A percentile compares a stretch with the other conserved stretches of the same genome.
These are phyloP conservation scores for Diorhabda elongata DNA, from an alignment of 1,140 invertebrate species.

Conservation along the genomic window DNA sequence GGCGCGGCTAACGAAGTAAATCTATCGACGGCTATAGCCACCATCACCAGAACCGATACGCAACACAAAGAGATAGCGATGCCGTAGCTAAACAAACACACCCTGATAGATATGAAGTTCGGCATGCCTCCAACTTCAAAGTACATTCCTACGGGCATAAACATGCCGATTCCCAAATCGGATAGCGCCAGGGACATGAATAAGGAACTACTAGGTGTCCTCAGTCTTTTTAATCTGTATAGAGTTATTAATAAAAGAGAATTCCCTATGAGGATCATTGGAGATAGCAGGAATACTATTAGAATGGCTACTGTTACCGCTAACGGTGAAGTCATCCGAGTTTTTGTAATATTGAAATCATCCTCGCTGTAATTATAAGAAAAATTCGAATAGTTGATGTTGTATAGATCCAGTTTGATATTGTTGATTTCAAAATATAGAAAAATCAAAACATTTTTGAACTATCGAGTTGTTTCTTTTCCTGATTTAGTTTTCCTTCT, in stretches of 20 bases:
- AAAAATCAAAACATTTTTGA: too few relatives aligned
- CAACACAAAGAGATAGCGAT: conserved; percentile 60
- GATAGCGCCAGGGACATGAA: conserved; percentile 69
- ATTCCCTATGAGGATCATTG: conserved; percentile 56
- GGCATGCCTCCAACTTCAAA: conserved; percentile 53
- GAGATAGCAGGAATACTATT: conserved; percentile 54
- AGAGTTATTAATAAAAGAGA: conserved; percentile 56
- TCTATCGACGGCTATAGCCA: conserved; percentile 63
- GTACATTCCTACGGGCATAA: conserved; percentile 65
- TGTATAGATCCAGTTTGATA: conserved; percentile 5
- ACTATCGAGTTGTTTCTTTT: too few relatives aligned
- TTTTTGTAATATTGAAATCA: conserved; percentile 36
- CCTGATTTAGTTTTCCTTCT: too few relatives aligned
- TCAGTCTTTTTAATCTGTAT: conserved; percentile 57
- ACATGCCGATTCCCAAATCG: conserved; percentile 68
- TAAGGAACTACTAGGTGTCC: conserved; percentile 67
- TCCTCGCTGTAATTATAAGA: conserved; percentile 25
- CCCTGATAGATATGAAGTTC: conserved; percentile 44
- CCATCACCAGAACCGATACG: conserved; percentile 60
- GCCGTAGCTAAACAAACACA: conserved; percentile 60
- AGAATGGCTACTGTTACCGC: conserved; percentile 52
- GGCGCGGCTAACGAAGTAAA: conserved; percentile 62
- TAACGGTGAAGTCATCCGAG: conserved; percentile 43
- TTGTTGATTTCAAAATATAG: too few relatives aligned
- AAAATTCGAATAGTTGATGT: conserved; percentile 30